Percentiles rank a stretch among this genome's conserved stretches.
These are phyloP conservation scores for Sphenopsis melanotis DNA, from an alignment of 2,797 vertebrate species.

Conservation along the genomic window DNA sequence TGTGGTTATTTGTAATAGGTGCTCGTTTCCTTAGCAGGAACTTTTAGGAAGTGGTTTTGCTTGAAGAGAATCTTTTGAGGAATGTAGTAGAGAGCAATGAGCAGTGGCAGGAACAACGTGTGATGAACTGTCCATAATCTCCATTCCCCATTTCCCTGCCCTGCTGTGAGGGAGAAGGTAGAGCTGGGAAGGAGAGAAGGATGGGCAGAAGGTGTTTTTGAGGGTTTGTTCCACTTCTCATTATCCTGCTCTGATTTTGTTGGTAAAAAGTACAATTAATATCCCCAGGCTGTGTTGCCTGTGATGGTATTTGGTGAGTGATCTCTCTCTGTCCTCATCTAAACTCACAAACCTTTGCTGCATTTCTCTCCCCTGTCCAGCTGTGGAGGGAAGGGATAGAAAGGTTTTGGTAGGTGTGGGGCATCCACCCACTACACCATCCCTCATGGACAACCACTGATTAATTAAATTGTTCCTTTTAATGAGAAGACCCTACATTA, in stretches of 20 bases:
- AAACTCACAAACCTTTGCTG: background rate
- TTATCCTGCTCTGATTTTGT: background rate
- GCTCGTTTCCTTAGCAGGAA: background rate
- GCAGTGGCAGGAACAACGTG: background rate
- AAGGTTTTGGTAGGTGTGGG: background rate
- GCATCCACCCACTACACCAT: background rate
- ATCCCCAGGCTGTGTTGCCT: background rate
- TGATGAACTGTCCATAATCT: background rate
- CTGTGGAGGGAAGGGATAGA: background rate
- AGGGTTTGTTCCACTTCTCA: background rate
- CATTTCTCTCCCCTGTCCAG: background rate
- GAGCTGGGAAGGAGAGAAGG: background rate
- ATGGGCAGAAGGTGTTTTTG: background rate
- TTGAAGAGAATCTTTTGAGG: background rate
- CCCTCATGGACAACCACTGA: background rate
- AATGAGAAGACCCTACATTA: background rate
- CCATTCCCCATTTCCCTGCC: accelerated
- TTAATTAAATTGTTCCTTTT: background rate
- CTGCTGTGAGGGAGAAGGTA: background rate
- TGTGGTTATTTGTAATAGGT: background rate
- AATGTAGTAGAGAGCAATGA: background rate
- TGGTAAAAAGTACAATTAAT: background rate
- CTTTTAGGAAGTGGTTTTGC: background rate
- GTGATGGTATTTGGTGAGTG: background rate
- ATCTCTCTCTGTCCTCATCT: background rate